Evolutionary conservation across 1,140 invertebrate genomes (phyloP).

Genomic region (Zaprionus africanus): DNA sequence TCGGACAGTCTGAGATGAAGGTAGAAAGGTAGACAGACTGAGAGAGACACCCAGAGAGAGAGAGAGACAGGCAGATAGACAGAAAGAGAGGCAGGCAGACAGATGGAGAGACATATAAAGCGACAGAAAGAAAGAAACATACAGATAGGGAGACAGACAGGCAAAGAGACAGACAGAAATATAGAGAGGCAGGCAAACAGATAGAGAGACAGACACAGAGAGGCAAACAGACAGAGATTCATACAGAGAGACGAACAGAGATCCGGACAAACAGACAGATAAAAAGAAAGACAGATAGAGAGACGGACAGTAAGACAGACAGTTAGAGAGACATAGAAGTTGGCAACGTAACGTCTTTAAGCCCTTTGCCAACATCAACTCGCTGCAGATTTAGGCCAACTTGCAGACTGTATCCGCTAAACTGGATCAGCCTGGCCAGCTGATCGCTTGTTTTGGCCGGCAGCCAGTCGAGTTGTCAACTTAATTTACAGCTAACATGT

Average conservation of each 20-base stretch:
- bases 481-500: conserved; percentile 83
- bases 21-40: not conserved
- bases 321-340: not conserved
- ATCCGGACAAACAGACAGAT: conserved; percentile 28
- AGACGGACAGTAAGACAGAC: conserved; percentile 18
- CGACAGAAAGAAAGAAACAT: conserved; percentile 14
- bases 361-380: not conserved
- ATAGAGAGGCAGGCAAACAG: conserved; percentile 9
- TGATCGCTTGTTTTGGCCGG: conserved; percentile 45
- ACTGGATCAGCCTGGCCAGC: conserved; percentile 25
- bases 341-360: not conserved
- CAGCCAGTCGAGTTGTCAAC: conserved; percentile 77
- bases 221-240: conserved; percentile 27
- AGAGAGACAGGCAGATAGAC: conserved; percentile 26
- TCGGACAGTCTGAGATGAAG: conserved; percentile 6
- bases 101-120: not conserved
- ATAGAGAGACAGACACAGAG: not conserved
- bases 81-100: conserved; percentile 38
- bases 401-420: not conserved
- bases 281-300: conserved; percentile 25
- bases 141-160: conserved; percentile 10
- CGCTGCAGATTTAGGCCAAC: not conserved
- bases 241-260: not conserved
- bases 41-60: conserved; percentile 34
- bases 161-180: conserved; percentile 6